Evolutionary conservation across 2,113 vertebrate genomes (phyloP).

Genomic region (Baryphthengus martii): DNA sequence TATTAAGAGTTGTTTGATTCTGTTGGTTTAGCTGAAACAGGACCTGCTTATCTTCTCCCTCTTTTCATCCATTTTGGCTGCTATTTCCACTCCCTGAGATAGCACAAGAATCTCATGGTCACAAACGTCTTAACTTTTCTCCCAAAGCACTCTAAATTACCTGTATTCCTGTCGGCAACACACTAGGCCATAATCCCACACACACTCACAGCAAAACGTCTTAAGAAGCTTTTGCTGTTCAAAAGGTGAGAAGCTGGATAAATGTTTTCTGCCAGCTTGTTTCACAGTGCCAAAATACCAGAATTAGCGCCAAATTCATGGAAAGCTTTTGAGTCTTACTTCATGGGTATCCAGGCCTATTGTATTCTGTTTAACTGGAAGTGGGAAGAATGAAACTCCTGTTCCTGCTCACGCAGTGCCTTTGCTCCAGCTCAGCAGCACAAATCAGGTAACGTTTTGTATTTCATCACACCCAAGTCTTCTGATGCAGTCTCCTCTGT

Average conservation of each 20-base stretch:
- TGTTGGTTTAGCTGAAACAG: no score
- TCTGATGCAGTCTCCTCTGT: background rate
- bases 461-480: fast-evolving
- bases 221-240: background rate
- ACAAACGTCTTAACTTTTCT: no score
- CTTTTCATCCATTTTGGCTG: no score
- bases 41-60: no score
- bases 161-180: no score
- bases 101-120: no score
- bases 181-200: no score
- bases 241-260: background rate
- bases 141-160: no score
- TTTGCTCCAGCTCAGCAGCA: background rate
- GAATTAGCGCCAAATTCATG: background rate
- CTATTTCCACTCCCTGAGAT: no score
- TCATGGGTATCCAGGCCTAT: background rate
- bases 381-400: background rate
- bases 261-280: background rate
- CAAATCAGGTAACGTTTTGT: background rate
- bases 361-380: background rate
- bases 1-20: no score
- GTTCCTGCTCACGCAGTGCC: background rate
- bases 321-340: background rate
- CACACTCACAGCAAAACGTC: background rate
- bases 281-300: background rate